These are phyloP conservation scores for Falco rusticolus DNA, from an alignment of 2,797 vertebrate genomes.

Conservation along the genomic window DNA sequence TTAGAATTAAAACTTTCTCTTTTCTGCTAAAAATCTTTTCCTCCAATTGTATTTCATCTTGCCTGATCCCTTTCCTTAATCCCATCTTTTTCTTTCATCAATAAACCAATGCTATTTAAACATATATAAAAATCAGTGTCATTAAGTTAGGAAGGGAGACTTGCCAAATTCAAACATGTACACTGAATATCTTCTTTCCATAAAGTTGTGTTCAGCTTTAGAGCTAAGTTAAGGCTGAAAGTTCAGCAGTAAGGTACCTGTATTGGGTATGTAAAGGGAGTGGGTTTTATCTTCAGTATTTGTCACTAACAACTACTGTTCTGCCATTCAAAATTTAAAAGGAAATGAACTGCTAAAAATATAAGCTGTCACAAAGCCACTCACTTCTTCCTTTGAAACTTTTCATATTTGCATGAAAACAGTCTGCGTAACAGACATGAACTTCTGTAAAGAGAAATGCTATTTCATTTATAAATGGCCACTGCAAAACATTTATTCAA, in stretches of 20 bases:
- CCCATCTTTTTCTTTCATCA: not conserved
- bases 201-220: not conserved
- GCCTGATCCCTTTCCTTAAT: not conserved
- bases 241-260: not conserved
- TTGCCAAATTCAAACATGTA: not conserved
- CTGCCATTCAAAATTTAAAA: not conserved
- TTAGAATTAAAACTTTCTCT: not conserved
- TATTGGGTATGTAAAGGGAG: not conserved
- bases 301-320: not conserved
- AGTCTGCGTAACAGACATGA: not conserved
- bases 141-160: not conserved
- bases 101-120: not conserved
- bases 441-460: not conserved
- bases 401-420: not conserved
- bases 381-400: not conserved
- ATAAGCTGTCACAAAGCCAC: not conserved
- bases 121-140: not conserved
- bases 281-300: not conserved
- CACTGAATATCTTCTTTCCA: not conserved
- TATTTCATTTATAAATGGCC: not conserved
- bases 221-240: not conserved
- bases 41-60: not conserved
- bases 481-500: not conserved
- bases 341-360: not conserved
- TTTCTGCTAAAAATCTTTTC: not conserved